Evolutionary conservation across 2,888 invertebrate genomes (phyloP), one percentile per base, ranked within the genome.

Genomic region (Endotricha flammealis): DNA sequence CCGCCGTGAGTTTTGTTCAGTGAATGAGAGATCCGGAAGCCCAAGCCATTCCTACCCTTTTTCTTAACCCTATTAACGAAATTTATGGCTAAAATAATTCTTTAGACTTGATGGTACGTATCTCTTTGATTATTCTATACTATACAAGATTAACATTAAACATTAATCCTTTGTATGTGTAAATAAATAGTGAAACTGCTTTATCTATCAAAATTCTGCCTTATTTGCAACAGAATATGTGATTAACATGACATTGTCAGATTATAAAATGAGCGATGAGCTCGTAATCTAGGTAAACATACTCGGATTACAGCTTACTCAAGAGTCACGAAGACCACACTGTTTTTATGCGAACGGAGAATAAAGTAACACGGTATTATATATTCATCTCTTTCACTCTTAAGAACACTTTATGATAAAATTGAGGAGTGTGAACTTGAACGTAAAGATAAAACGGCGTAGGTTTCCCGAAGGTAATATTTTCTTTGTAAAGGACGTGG

Each of bases 401-500:
- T 34, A 35, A 39, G 35, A 38, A 36, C 42, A 39, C 42, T 44
- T 40, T 42, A 12, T 39, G 23, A 36, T 16, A 38, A 35, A 31
- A 32, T 44, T 51, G 53, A 45, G 53, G 56, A 43, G 45, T 53
- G 42, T 41, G 45, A 50, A 55, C 39, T 38, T 38, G 40, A 48
- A 49, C 29, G 41, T 25, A 34, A 40, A 55, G 48, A 60, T 57
- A 55, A 53, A 53, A 48, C 43, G 38, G 33, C 43, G 39, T 44
- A 23, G 36, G 32, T 38, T 38, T 29, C 14, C 16, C 33, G 46
- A 49, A 53, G 57, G 55, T 48, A 55, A 57, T 55, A 59, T 63
- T 62, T 64, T 61, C 55, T 60, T 63, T 57, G 51, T 53, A 48
- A 57, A 48, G 50, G 51, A 59, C 52, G 57, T 53, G 55, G 60